A percentile compares a stretch with the other conserved stretches of the same genome.
These are phyloP conservation scores for Gryllus longicercus DNA, from an alignment of 2,888 invertebrate genomes.

Conservation along the genomic window DNA sequence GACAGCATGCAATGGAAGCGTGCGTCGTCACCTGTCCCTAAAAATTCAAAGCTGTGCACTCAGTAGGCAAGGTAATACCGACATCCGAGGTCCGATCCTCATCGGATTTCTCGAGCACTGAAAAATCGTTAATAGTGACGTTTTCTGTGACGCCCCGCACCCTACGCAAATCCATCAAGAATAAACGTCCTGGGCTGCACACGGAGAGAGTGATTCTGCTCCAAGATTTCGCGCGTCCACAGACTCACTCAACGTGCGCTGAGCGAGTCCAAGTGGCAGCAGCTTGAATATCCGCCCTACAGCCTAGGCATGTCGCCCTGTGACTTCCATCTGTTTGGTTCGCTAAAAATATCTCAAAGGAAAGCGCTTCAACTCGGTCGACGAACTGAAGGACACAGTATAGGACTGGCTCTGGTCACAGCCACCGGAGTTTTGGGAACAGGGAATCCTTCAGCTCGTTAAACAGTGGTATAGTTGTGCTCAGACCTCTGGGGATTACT, in stretches of 20 bases:
- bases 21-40: no score
- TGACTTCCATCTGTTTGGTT: conserved; percentile 26
- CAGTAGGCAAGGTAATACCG: no score
- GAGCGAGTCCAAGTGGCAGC: no score
- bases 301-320: conserved; percentile 23
- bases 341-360: conserved; percentile 22
- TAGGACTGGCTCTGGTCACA: conserved; percentile 2
- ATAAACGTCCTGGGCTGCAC: conserved; percentile 21
- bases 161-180: conserved; percentile 26
- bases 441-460: conserved; percentile 25
- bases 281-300: conserved; percentile 21
- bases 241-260: no score
- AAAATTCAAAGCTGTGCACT: no score
- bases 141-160: conserved; percentile 19
- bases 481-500: conserved; percentile 22
- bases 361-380: conserved; percentile 19
- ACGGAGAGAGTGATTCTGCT: conserved; percentile 23
- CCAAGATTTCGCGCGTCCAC: not conserved
- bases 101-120: no score
- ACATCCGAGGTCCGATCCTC: no score
- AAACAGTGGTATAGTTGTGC: conserved; percentile 24
- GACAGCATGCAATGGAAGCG: no score
- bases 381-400: conserved; percentile 18
- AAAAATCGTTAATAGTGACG: not conserved
- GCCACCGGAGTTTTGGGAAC: conserved; percentile 24